Base-by-base conservation (phyloP, 2,888 invertebrate genomes). In the Macaria notata region DNA sequence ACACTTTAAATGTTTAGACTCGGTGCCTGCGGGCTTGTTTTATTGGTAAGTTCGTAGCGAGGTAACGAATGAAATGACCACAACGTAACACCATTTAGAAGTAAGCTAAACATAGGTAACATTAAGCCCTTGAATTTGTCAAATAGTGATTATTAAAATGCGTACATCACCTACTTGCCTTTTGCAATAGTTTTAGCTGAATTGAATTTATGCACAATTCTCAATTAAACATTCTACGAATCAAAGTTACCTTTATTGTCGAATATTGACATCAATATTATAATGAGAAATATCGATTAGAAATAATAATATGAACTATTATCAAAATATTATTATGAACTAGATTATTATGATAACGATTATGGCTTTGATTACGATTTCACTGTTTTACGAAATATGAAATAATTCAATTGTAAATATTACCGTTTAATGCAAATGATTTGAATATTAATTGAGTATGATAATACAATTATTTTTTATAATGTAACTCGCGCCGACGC, bases 101-200 rank as follows among this genome's bases (percentile, higher is more conserved):
- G 44, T 83, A 86, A 83, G 78, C 56, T 70, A 73, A 69, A 59
- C 3, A 61, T 56, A 62, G 56, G 30, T 60, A 76, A 69, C 67
- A 61, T 55, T 73, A 75, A 65, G 72, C 71, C 75, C 72, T 73
- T 70, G 70, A 66, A 78, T 55, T 79, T 78, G 76, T 72, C 70
- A 71, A 73, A 75, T 78, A 79, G 74, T 74, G 66, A 72, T 74
- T 76, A 72, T 69, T 62, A 72, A 72, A 72, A 73, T 73, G 81
- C 82, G 78, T 84, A 83, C 82, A 83, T 86, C 88, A 88, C 88
- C 86, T 81, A 85, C 84, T 87, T 88, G 89, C 89, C 89, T 88
- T 86, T 63, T 72, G 84, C 86, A 80, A 84, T 85, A 84, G 82
- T 74, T 76, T 78, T 83, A 84, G 85, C 78, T 66, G 75, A 79